Conservation (phyloP, 2,888 invertebrate species). For the Anodontia alba region DNA sequence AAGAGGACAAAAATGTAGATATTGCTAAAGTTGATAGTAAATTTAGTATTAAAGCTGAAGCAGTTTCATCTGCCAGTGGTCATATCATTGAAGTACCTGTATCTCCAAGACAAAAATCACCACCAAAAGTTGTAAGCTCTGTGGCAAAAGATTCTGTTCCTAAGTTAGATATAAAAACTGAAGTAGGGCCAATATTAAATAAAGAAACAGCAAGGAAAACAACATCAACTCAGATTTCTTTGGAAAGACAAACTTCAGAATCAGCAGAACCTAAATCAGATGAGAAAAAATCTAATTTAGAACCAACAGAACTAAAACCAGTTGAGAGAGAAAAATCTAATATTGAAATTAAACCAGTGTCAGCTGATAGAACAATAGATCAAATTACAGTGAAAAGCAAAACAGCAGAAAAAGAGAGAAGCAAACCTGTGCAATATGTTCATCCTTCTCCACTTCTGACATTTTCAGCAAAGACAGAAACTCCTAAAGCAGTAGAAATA, state of each 20-base stretch:
- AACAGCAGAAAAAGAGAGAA: not conserved
- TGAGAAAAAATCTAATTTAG: not conserved
- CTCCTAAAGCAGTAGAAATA: not conserved
- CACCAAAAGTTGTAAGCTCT: not conserved
- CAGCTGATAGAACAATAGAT: not conserved
- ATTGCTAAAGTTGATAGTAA: not conserved
- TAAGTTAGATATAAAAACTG: constrained; percentile 14
- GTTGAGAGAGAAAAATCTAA: constrained; percentile 9
- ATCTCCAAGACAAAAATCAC: constrained; percentile 32
- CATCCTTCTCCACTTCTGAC: not conserved
- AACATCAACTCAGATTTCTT: not conserved
- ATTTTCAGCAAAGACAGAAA: not conserved
- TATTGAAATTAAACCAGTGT: not conserved
- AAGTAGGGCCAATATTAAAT: not conserved
- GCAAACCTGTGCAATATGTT: constrained; percentile 16
- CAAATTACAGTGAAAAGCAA: not conserved
- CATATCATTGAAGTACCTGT: constrained; percentile 43
- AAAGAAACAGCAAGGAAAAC: not conserved
- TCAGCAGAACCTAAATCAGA: not conserved
- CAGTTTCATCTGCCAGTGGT: constrained; percentile 48
- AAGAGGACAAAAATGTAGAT: not conserved
- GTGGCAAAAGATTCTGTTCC: not conserved
- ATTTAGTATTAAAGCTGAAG: constrained; percentile 48
- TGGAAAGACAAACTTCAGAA: constrained; percentile 32
- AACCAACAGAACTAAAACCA: constrained; percentile 9